phyloP scores from a whole-genome alignment of 2,113 vertebrate genomes.

The Dasyprocta punctata region DNA sequence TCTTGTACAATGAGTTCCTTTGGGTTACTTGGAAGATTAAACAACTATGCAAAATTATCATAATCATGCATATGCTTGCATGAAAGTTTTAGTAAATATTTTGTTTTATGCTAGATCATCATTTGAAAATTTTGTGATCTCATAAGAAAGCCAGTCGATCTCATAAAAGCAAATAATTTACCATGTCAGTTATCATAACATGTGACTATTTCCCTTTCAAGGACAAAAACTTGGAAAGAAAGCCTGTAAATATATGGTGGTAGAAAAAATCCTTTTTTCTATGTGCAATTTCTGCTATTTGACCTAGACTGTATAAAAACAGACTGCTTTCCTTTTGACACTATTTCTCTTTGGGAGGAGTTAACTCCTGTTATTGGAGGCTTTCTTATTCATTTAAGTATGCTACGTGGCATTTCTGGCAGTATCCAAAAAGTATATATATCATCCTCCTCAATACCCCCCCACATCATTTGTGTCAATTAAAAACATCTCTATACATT shows the following conservation, averaged over 20 bases:
- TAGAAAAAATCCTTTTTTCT: neutral
- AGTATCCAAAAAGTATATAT: neutral
- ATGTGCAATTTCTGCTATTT: too few relatives aligned
- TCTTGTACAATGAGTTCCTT: neutral
- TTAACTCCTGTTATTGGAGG: neutral
- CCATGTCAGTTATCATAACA: neutral
- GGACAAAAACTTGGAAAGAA: neutral
- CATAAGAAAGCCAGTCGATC: neutral
- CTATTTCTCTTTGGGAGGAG: neutral
- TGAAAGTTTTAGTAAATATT: neutral
- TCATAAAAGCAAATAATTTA: neutral
- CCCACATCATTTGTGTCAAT: neutral
- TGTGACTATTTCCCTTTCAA: neutral
- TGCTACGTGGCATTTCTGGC: neutral
- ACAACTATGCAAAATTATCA: neutral
- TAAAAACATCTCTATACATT: neutral
- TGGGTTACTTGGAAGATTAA: neutral
- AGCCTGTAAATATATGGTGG: too few relatives aligned
- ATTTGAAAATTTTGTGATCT: neutral
- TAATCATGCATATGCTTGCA: neutral
- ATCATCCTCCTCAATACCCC: rapidly evolving
- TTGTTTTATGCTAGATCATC: neutral
- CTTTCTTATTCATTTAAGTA: neutral
- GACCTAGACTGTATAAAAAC: neutral
- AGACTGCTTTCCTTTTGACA: neutral